Conservation (phyloP, 2,113 vertebrate genomes). For the Erythrocercus mccallii region DNA sequence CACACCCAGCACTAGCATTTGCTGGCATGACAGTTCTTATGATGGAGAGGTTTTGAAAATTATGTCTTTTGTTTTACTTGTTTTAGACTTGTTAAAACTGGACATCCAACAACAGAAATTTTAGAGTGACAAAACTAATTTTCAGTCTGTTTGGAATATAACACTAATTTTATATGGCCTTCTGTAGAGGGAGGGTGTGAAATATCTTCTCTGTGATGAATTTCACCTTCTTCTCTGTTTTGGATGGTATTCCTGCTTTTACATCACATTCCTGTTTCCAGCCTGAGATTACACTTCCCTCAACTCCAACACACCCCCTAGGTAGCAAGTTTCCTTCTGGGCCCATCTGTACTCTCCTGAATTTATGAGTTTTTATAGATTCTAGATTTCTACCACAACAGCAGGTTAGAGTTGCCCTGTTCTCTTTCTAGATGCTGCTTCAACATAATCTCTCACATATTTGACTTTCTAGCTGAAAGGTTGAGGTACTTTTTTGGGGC, state of each 20-base stretch:
- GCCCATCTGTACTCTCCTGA: background rate
- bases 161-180: background rate
- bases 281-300: background rate
- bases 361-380: background rate
- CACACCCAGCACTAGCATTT: background rate
- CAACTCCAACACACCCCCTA: background rate
- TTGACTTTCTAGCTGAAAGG: background rate
- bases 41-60: background rate
- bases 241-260: background rate
- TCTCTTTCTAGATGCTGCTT: background rate
- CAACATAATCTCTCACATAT: background rate
- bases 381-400: background rate
- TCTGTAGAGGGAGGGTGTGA: background rate
- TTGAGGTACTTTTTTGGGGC: background rate
- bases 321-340: background rate
- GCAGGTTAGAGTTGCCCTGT: background rate
- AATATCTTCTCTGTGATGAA: background rate
- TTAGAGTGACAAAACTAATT: background rate
- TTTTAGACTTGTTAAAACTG: background rate
- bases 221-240: background rate
- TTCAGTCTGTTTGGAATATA: background rate
- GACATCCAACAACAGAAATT: accelerated
- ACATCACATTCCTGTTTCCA: background rate
- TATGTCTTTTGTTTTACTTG: background rate
- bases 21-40: background rate